Base-by-base conservation (phyloP, 1,140 invertebrate genomes). In the Meloidogyne chitwoodi region DNA sequence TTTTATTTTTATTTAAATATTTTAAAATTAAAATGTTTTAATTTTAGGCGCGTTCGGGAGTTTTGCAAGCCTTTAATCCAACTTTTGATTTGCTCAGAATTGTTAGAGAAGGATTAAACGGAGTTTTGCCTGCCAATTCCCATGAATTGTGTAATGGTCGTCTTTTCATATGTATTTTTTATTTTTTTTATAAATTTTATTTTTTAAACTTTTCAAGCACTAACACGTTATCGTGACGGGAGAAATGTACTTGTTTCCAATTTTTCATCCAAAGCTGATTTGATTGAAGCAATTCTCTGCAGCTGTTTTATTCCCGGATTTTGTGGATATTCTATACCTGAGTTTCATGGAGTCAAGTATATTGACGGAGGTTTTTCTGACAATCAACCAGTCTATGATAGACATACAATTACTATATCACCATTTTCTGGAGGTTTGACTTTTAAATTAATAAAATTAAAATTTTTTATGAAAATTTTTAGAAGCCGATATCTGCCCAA, bases 361-460 rank as follows among this genome's bases (percentile, higher is more conserved):
- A 94, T 98, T 90, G 96, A 99, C 88, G 96, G 96, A 38, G 95
- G 95, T 10, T 93, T 96, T 84, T 95, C 93, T 74, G 93, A 98
- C 83, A 99, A 99, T 90, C 89, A 98, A 80, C 95, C 95, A 1
- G 74, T 67, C 10, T 92, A 93, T 2, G 87, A 98, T 19, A 92
- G 95, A 86, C 92, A 96, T 84, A 99, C 96, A 0, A 92, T 99
- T 74, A 98, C 95, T 0, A 93, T 99, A 34, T 95, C 93, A 84
- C 96, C 96, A 0, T 99, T 99, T 88, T 93, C 93, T 83, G 96
- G 96, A 0, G 96, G 96, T 0, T 94, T 98, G n/a, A 19, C 11
- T 12, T 14, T 16, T n/a, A 38, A 41, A 22, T 70, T 70, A 61
- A 34, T 61, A 16, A 38, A 56, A n/a, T 24, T 71, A 27, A 69